These are phyloP conservation scores for Taenioides sp. DNA, from an alignment of 2,797 vertebrate species.

Conservation along the genomic window DNA sequence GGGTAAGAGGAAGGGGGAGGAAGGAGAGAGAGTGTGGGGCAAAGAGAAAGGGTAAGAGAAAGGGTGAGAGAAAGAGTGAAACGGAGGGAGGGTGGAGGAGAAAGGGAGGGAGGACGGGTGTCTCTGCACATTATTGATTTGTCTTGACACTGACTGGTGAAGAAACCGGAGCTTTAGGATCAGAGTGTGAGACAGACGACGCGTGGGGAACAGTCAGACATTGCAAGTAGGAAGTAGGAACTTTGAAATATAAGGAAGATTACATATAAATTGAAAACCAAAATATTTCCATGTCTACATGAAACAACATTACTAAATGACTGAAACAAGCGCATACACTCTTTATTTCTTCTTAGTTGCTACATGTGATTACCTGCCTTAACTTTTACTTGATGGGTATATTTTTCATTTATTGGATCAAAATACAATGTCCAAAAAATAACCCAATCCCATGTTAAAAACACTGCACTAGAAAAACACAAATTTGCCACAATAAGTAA, in stretches of 20 bases:
- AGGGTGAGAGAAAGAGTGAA: no score
- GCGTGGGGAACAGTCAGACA: conserved; percentile 32
- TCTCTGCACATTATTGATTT: conserved; percentile 55
- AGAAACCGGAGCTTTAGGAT: conserved; percentile 41
- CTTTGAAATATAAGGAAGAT: neutral
- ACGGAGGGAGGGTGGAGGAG: no score
- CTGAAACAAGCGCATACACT: neutral
- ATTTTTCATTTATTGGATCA: no score
- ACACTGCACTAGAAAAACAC: neutral
- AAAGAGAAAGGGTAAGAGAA: no score
- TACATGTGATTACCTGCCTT: neutral
- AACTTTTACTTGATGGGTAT: neutral
- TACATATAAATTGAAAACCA: neutral
- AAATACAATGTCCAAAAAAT: no score
- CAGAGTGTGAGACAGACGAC: conserved; percentile 48
- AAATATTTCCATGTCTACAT: neutral
- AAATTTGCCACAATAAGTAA: conserved; percentile 19
- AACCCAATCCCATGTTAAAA: neutral
- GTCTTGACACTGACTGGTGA: conserved; percentile 38
- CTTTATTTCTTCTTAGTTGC: neutral
- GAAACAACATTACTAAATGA: neutral
- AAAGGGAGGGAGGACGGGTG: conserved; percentile 15
- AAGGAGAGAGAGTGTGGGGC: no score
- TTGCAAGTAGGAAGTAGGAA: conserved; percentile 7
- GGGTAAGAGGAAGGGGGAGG: no score